Percentiles rank a stretch among this genome's conserved stretches.
Evolutionary conservation across 2,113 vertebrate species (phyloP).

Genomic region (Lepus americanus): DNA sequence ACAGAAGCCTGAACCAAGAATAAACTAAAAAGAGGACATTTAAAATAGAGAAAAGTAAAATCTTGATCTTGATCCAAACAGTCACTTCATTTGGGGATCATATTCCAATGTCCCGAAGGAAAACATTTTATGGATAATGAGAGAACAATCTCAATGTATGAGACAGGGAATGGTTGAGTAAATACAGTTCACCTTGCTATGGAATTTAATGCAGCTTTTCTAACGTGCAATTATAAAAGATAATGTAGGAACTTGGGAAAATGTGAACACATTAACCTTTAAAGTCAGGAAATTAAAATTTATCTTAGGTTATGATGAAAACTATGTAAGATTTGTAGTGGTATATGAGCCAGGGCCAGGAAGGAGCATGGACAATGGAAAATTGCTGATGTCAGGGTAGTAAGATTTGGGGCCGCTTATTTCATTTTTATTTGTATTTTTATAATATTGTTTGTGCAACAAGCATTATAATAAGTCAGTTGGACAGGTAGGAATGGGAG

Average conservation of each 20-base stretch:
- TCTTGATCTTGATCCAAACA: background rate
- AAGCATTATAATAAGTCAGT: constrained; percentile 32
- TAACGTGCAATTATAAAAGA: constrained; percentile 48
- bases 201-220: background rate
- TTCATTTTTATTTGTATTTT: constrained; percentile 36
- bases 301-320: constrained; percentile 10
- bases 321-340: constrained; percentile 32
- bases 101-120: background rate
- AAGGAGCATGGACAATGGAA: background rate
- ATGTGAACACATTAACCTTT: constrained; percentile 27
- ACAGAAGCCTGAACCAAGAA: background rate
- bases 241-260: background rate
- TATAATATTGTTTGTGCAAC: background rate
- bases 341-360: background rate
- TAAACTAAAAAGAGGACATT: constrained; percentile 10
- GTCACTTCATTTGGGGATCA: constrained; percentile 46
- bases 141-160: background rate
- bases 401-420: constrained; percentile 14
- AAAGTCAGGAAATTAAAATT: constrained; percentile 40
- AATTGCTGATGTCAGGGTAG: background rate
- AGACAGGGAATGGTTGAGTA: background rate
- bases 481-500: background rate
- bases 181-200: background rate
- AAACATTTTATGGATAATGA: background rate
- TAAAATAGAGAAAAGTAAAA: constrained; percentile 42